Percentiles rank a stretch among this genome's conserved stretches.
Conservation (phyloP, 2,797 vertebrate species). For the Lepilemur ruficaudatus region DNA sequence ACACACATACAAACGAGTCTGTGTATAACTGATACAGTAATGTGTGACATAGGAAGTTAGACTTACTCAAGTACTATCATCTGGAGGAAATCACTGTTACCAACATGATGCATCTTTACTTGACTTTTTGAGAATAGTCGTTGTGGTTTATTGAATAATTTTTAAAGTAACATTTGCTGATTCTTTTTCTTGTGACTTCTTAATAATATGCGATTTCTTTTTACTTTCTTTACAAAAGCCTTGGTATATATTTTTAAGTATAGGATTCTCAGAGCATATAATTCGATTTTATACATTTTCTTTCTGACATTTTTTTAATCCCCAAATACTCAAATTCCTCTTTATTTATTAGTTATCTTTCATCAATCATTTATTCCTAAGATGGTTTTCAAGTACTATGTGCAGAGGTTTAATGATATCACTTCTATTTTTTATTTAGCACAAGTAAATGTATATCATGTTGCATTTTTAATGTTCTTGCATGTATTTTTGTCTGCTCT, state of each 20-base stretch:
- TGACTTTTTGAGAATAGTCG: neutral
- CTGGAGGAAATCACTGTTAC: neutral
- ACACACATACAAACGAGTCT: neutral
- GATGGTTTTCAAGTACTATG: neutral
- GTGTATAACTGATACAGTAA: neutral
- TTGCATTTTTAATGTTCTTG: neutral
- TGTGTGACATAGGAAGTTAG: neutral
- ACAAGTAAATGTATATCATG: neutral
- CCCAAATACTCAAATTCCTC: neutral
- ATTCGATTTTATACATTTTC: conserved; percentile 1
- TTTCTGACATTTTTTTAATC: neutral
- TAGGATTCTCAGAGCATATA: neutral
- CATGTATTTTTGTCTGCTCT: neutral
- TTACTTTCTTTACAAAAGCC: neutral
- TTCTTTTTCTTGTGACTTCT: conserved; percentile 16
- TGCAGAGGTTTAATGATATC: neutral
- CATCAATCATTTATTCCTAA: neutral
- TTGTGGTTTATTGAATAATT: neutral
- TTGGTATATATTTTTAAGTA: conserved; percentile 4
- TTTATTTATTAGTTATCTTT: neutral
- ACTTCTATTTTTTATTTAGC: neutral
- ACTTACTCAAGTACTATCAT: neutral
- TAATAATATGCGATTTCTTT: neutral
- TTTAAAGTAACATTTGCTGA: conserved; percentile 12
- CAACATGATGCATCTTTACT: neutral